These are phyloP conservation scores for Herminia tarsipennalis DNA, from an alignment of 2,888 invertebrate genomes.

Conservation along the genomic window DNA sequence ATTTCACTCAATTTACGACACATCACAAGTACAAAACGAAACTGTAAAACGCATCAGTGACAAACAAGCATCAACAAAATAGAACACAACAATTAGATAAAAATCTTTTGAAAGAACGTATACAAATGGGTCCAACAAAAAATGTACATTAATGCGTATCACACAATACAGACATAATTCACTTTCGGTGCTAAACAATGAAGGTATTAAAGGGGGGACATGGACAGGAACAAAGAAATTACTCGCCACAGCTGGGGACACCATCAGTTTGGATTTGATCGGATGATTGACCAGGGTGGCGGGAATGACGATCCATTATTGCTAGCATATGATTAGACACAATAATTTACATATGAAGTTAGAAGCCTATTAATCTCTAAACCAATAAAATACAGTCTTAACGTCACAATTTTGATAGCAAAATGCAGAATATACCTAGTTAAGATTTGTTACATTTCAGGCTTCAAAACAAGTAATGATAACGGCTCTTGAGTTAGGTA, in stretches of 20 bases:
- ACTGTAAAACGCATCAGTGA: slow-evolving; percentile 6
- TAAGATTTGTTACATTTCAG: no score
- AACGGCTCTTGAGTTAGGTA: no score
- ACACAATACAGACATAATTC: slow-evolving; percentile 57
- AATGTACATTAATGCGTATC: slow-evolving; percentile 25
- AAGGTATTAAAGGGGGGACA: slow-evolving; percentile 47
- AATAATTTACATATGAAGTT: no score
- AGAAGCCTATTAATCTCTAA: no score
- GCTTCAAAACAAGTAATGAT: no score
- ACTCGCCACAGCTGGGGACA: slow-evolving; percentile 31
- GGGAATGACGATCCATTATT: no score
- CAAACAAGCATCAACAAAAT: slow-evolving; percentile 17
- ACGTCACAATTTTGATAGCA: no score
- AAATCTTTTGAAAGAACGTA: slow-evolving; percentile 32
- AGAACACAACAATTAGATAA: slow-evolving; percentile 27
- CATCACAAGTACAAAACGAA: background rate
- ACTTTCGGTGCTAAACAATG: slow-evolving; percentile 59
- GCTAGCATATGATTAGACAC: no score
- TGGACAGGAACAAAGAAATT: slow-evolving; percentile 51
- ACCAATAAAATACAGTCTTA: no score
- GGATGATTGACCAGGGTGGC: no score
- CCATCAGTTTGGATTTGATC: background rate
- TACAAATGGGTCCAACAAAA: slow-evolving; percentile 23
- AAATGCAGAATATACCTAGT: no score
- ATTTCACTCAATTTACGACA: no score